Evolutionary conservation across 1,140 invertebrate species (phyloP).

Genomic region (Pseudoatta argentina): DNA sequence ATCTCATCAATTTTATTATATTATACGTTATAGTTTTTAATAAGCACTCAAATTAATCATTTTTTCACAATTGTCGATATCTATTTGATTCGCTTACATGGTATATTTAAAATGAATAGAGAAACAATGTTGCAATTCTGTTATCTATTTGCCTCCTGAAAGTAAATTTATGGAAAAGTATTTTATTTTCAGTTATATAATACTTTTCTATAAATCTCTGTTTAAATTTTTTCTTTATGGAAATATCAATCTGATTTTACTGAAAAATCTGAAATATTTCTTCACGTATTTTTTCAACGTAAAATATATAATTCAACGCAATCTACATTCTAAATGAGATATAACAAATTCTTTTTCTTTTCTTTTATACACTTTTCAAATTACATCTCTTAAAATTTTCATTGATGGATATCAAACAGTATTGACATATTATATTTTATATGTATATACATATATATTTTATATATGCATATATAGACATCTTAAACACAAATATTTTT

Average conservation of each 20-base stretch:
- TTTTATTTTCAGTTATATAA: background rate
- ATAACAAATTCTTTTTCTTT: background rate
- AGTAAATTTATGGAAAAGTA: background rate
- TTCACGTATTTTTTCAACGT: background rate
- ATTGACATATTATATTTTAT: background rate
- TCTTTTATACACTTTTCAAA: background rate
- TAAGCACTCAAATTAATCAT: background rate
- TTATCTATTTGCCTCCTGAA: background rate
- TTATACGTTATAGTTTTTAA: background rate
- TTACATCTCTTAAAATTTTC: background rate
- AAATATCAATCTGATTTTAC: constrained; percentile 8
- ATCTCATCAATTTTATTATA: constrained; percentile 12
- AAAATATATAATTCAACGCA: background rate
- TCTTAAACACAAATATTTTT: constrained; percentile 25
- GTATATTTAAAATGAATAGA: background rate
- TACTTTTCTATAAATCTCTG: background rate
- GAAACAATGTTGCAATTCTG: background rate
- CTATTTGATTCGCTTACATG: background rate
- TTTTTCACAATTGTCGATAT: background rate
- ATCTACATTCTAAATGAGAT: background rate
- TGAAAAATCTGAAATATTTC: background rate
- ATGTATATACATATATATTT: background rate
- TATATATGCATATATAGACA: background rate
- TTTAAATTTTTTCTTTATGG: background rate
- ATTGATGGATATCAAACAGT: background rate